Conservation (phyloP, 2,888 invertebrate genomes). For the Drosophila monieri region DNA sequence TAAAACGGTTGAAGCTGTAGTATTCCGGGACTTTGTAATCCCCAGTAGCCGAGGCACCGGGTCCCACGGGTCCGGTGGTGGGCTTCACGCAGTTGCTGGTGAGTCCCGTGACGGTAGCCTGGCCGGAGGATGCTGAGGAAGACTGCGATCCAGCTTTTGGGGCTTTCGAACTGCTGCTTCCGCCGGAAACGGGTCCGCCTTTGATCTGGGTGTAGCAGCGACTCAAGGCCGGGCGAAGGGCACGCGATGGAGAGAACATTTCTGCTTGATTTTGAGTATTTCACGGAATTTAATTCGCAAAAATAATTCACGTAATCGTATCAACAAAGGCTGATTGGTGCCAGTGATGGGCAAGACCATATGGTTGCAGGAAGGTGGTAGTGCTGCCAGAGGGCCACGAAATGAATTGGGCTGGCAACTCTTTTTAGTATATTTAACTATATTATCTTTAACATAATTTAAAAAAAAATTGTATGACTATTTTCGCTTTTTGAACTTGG, state of each 20-base stretch:
- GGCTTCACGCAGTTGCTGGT: constrained; percentile 86
- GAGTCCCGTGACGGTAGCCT: constrained; percentile 86
- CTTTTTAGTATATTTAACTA: background rate
- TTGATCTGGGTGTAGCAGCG: constrained; percentile 63
- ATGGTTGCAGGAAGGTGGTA: background rate
- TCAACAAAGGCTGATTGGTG: constrained; percentile 14
- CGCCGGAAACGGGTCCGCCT: constrained; percentile 42
- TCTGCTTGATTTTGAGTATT: constrained; percentile 1
- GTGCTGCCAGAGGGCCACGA: constrained; percentile 7
- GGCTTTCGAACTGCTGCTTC: constrained; percentile 14
- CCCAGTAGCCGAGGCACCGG: constrained; percentile 83
- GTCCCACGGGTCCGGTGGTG: constrained; percentile 82
- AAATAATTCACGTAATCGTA: constrained; percentile 76
- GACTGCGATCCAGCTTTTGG: constrained; percentile 8
- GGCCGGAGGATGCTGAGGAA: constrained; percentile 1
- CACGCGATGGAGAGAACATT: constrained; percentile 63
- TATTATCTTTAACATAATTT: constrained; percentile 11
- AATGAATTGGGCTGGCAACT: background rate
- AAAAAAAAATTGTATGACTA: constrained; percentile 29
- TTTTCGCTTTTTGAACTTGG: constrained; percentile 75
- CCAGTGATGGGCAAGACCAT: constrained; percentile 9
- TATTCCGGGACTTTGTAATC: constrained; percentile 95
- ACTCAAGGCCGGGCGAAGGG: constrained; percentile 50
- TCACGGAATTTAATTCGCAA: constrained; percentile 31
- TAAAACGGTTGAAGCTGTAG: constrained; percentile 90